A percentile compares a stretch with the other conserved stretches of the same genome.
phyloP scores from a whole-genome alignment of 2,797 vertebrate species.

The Anniella stebbinsi region DNA sequence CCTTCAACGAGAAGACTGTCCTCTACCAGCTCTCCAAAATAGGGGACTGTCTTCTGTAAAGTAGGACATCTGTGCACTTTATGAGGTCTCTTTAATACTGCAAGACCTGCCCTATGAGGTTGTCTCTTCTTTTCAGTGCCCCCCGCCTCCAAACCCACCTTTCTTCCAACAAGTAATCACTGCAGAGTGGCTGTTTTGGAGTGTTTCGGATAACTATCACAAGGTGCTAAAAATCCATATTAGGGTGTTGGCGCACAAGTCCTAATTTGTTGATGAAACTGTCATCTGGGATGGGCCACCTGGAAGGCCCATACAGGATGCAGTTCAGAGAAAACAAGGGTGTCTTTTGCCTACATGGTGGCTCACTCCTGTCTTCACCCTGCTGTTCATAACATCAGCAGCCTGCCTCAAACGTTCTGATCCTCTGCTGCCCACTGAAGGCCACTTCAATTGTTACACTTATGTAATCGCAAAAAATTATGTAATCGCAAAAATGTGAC shows the following conservation, averaged over 20 bases:
- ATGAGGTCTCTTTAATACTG: too few relatives aligned
- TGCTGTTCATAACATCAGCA: not conserved
- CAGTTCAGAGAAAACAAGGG: not conserved
- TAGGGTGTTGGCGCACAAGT: not conserved
- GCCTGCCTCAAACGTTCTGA: not conserved
- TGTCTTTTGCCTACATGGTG: not conserved
- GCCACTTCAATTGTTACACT: slow-evolving; percentile 12
- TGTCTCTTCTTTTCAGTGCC: too few relatives aligned
- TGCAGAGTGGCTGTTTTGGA: not conserved
- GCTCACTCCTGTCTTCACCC: not conserved
- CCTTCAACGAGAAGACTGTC: too few relatives aligned
- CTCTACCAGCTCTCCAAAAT: too few relatives aligned
- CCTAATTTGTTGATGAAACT: not conserved
- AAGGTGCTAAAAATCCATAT: not conserved
- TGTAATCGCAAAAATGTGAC: not conserved
- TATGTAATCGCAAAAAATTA: not conserved
- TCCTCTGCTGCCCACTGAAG: slow-evolving; percentile 30
- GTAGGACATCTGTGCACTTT: too few relatives aligned
- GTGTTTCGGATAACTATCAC: not conserved
- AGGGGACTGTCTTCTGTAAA: too few relatives aligned
- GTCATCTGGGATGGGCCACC: not conserved
- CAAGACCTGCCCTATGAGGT: too few relatives aligned
- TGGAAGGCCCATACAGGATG: not conserved
- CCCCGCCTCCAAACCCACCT: too few relatives aligned
- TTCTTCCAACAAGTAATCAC: not conserved